Conservation (phyloP, 2,113 vertebrate species). For the Malaclemys terrapin region DNA sequence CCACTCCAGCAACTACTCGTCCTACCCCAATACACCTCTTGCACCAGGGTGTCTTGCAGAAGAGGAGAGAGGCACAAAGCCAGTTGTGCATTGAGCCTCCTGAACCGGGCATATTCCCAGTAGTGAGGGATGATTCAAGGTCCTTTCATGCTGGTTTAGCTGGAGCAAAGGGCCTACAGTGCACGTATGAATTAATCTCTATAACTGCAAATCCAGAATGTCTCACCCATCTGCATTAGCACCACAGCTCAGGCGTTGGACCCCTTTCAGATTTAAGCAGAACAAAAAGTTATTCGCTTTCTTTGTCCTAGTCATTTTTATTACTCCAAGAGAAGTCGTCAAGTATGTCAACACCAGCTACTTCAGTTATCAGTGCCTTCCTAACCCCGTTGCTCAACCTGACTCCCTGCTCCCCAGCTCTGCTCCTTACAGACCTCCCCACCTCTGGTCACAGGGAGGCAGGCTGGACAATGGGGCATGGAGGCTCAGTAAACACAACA, state of each 20-base stretch:
- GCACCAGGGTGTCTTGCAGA: neutral
- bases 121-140: neutral
- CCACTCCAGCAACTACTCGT: neutral
- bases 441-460: neutral
- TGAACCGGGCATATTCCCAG: neutral
- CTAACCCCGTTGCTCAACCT: neutral
- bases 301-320: neutral
- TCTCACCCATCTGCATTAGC: too few relatives aligned
- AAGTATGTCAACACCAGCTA: neutral
- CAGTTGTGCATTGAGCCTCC: neutral
- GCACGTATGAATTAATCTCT: neutral
- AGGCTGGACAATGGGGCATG: neutral
- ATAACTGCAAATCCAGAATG: neutral
- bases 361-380: neutral
- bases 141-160: neutral
- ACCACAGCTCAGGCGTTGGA: neutral
- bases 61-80: rapidly evolving
- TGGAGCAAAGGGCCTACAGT: neutral
- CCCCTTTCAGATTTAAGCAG: neutral
- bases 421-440: neutral
- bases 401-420: neutral
- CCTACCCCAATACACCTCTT: neutral
- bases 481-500: neutral
- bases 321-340: neutral
- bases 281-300: neutral